Base-by-base conservation (phyloP, 2,888 invertebrate species). In the Drosophila neotestacea region DNA sequence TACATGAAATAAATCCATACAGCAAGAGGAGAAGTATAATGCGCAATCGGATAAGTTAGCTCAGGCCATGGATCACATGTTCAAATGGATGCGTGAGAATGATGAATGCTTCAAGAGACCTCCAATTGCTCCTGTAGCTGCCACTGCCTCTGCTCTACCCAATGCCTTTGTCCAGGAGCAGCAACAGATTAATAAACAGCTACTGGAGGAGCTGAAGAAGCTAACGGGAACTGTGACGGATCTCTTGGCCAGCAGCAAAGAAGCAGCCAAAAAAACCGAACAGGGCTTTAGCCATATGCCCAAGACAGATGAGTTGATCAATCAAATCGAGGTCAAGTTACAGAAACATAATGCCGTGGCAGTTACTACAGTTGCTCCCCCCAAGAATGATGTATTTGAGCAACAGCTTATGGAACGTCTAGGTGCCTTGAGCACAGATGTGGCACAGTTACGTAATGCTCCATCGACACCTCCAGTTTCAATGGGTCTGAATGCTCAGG, bases 321-420 rank as follows among this genome's bases (percentile, higher is more conserved):
- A 71, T 3, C 90, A 91, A 67, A 91, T 93, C 51, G 92, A 93
- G 64, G 90, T 85, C 7, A 92, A 89, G 76, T 71, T 93, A 13
- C 51, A 90, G 90, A 67, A 91, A 88, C 66, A 92, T 30, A 60
- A 32, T 9, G 76, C 89, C 42, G 68, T 80, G 2, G 79, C 85
- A 4, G 77, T 82, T 0, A 84, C 90, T 13, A 78, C 91, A 0
- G 61, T 78, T 3, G 70, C 88, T 11, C 91, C 91, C 9, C 73
- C 81, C 28, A 92, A 92, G 62, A 92, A 93, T 39, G 87, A 92
- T 11, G 92, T 93, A 46, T 92, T 94, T 9, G 93, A 93, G 75
- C 90, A 91, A 48, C 92, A 93, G 76, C 91, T 94, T 0, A 79
- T 93, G n/a, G 91, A 92, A 39, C 92, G 92, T 67, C 88, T 94